Evolutionary conservation across 1,140 invertebrate genomes (phyloP), one percentile per base, ranked within the genome.

Genomic region (Propsilocerus akamusi): DNA sequence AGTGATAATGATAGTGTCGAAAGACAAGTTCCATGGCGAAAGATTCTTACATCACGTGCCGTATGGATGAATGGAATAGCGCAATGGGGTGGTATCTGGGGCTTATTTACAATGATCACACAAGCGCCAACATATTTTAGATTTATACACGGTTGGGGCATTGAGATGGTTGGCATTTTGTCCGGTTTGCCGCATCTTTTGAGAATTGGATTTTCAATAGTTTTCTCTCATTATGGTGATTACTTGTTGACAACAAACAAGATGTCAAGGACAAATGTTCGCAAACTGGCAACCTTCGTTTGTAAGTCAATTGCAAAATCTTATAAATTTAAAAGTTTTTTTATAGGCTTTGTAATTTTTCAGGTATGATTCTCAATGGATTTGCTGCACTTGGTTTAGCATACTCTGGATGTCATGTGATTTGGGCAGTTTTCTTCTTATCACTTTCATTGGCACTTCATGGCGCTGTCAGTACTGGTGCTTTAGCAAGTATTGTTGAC

Each of bases 61-160:
- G 23, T 17, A 5, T 41, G 34, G 34, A 20, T 41, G 5, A 7
- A n/a, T 1, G 11, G 53, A 4, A 46, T 56, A 4, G 53, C 55
- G n/a, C 81, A 90, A 59, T 79, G 80, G 67, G 78, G 81, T 10
- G 73, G 76, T 30, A 75, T 81, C 54, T 41, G 34, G 34, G 34
- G 34, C 8, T 20, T 41, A 3, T 41, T 41, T 5, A 41, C 34
- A 20, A 66, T 89, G 47, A 73, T 89, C 56, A 84, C 81, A 2
- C 76, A 84, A 56, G 67, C 84, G 0, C 88, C 88, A 0, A 81
- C 77, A 1, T 92, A 87, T 59, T 76, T 92, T 56, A 81, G 77
- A 55, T 76, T 80, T 55, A 76, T 88, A 28, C 75, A 89, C 28
- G 78, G 83, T 46, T 85, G 80, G 68, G 72, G 83, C 55, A 77